Conservation (phyloP, 2,888 invertebrate genomes). For the Aporophyla nigra region DNA sequence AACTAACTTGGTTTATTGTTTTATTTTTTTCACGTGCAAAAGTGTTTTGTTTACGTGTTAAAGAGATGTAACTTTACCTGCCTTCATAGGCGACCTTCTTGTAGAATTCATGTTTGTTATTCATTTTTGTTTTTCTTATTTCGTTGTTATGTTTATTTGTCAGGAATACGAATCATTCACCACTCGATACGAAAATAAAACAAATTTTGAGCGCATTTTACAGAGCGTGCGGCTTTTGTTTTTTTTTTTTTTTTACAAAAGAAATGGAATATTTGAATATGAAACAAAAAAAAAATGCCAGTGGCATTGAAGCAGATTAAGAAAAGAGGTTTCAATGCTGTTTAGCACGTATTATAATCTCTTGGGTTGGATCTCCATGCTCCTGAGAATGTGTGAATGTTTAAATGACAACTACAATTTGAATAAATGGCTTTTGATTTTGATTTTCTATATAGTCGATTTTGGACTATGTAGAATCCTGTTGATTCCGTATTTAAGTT, state of each 20-base stretch:
- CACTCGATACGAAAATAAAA: background rate
- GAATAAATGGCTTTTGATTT: no score
- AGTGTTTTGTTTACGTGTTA: background rate
- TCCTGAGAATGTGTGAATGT: no score
- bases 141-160: background rate
- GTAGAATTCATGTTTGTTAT: background rate
- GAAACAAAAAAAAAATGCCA: constrained; percentile 8
- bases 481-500: no score
- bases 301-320: background rate
- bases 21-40: background rate
- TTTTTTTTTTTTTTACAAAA: constrained; percentile 25
- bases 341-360: background rate
- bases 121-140: background rate
- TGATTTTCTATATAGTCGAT: no score
- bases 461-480: no score
- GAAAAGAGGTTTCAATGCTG: constrained; percentile 3
- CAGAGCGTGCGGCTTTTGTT: background rate
- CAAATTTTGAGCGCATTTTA: background rate
- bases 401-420: background rate
- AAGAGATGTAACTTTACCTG: background rate
- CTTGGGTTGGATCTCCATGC: background rate
- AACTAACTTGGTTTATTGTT: background rate
- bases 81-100: background rate
- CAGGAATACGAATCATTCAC: background rate
- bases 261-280: background rate